These are phyloP conservation scores for Drosophila erecta DNA, from an alignment of 1,140 invertebrate species.

Conservation along the genomic window DNA sequence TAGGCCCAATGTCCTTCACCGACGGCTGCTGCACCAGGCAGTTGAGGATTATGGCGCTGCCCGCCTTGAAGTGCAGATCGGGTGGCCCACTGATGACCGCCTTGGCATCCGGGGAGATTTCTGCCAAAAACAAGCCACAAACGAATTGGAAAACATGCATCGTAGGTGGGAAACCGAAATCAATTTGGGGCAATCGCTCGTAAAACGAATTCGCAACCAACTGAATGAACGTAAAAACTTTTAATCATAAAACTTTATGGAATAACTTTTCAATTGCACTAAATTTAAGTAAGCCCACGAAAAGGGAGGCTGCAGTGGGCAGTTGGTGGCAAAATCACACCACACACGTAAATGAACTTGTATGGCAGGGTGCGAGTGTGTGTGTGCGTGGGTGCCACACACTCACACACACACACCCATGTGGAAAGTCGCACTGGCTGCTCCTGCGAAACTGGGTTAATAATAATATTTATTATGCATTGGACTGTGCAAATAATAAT, in stretches of 20 bases:
- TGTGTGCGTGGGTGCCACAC: slow-evolving; percentile 1
- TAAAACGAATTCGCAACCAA: slow-evolving; percentile 50
- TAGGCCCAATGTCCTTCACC: slow-evolving; percentile 92
- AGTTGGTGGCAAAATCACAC: slow-evolving; percentile 29
- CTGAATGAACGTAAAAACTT: slow-evolving; percentile 50
- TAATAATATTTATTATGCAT: slow-evolving; percentile 80
- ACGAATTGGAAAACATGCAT: slow-evolving; percentile 22
- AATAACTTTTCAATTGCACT: slow-evolving; percentile 61
- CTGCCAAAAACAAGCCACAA: slow-evolving; percentile 47
- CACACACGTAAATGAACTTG: slow-evolving; percentile 32
- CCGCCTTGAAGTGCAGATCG: slow-evolving; percentile 93
- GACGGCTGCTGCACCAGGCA: slow-evolving; percentile 92
- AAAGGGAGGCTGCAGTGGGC: background rate
- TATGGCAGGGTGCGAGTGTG: background rate
- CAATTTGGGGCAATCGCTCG: slow-evolving; percentile 53
- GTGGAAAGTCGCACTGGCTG: slow-evolving; percentile 10
- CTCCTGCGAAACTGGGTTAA: slow-evolving; percentile 64
- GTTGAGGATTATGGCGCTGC: slow-evolving; percentile 91
- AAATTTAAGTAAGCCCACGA: slow-evolving; percentile 46
- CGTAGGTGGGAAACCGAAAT: slow-evolving; percentile 22
- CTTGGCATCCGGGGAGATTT: slow-evolving; percentile 89
- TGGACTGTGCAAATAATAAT: slow-evolving; percentile 74
- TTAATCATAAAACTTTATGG: slow-evolving; percentile 62
- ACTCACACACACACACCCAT: slow-evolving; percentile 5
- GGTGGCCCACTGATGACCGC: slow-evolving; percentile 91